A percentile compares a stretch with the other conserved stretches of the same genome.
These are phyloP conservation scores for Drosophila nigrodunni DNA, from an alignment of 1,140 invertebrate species.

Conservation along the genomic window DNA sequence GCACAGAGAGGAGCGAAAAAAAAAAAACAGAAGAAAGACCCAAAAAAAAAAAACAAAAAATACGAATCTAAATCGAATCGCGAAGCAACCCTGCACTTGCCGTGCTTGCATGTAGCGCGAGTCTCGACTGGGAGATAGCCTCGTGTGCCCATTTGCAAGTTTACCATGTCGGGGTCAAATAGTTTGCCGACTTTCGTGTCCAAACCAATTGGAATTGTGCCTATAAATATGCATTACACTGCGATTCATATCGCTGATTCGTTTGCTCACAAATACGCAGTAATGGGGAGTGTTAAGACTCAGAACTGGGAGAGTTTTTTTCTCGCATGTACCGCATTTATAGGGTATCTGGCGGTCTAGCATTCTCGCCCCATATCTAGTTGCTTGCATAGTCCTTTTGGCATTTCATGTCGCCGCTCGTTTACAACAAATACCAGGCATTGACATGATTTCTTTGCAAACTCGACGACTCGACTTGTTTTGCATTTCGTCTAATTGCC, in stretches of 20 bases:
- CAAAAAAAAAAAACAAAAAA: constrained; percentile 1
- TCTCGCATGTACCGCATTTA: background rate
- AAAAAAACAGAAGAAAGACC: background rate
- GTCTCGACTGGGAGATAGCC: constrained; percentile 51
- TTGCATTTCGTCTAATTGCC: constrained; percentile 59
- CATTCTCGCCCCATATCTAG: background rate
- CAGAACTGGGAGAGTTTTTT: background rate
- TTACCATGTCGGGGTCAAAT: constrained; percentile 82
- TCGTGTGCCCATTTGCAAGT: constrained; percentile 78
- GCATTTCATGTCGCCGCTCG: constrained; percentile 67
- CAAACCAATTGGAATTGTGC: constrained; percentile 65
- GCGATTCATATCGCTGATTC: constrained; percentile 45
- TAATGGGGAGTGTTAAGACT: background rate
- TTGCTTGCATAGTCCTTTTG: background rate
- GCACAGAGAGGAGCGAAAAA: constrained; percentile 31
- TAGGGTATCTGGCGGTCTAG: constrained; percentile 1
- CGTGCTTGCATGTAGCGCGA: background rate
- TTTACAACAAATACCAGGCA: constrained; percentile 73
- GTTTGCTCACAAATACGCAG: constrained; percentile 15
- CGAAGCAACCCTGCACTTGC: too few relatives aligned
- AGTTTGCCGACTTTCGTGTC: constrained; percentile 69
- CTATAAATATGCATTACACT: constrained; percentile 64
- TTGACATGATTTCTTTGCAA: constrained; percentile 71
- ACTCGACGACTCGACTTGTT: constrained; percentile 34
- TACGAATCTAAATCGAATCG: background rate